Conservation (phyloP, 2,113 vertebrate genomes). For the Typhlomys cinereus region DNA sequence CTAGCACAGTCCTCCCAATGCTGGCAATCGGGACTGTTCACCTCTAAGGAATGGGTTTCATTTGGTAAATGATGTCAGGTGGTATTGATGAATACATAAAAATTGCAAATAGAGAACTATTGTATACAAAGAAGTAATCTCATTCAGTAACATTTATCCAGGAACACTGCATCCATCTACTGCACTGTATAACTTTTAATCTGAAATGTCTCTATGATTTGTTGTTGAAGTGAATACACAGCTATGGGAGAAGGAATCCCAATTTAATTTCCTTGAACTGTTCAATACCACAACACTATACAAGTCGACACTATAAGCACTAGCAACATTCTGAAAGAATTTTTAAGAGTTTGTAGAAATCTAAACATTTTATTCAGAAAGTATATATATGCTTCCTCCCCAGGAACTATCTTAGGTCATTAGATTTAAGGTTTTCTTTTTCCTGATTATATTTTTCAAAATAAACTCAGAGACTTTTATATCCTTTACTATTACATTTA, state of each 20-base stretch:
- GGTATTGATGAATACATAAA: background rate
- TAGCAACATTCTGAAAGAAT: background rate
- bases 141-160: background rate
- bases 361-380: background rate
- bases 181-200: background rate
- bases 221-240: background rate
- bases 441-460: conserved; percentile 50
- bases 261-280: background rate
- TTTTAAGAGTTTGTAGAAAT: background rate
- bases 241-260: background rate
- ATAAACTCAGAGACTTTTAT: conserved; percentile 16
- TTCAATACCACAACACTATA: background rate
- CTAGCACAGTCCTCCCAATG: background rate
- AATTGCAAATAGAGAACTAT: background rate
- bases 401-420: background rate
- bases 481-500: conserved; percentile 37
- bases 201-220: conserved; percentile 2
- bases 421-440: background rate
- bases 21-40: background rate
- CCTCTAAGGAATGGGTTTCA: background rate
- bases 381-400: background rate
- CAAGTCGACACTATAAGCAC: background rate
- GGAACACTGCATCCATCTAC: background rate
- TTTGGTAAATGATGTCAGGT: background rate
- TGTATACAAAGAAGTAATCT: background rate